phyloP scores from a whole-genome alignment of 2,888 invertebrate genomes.

The Meteorus colon region DNA sequence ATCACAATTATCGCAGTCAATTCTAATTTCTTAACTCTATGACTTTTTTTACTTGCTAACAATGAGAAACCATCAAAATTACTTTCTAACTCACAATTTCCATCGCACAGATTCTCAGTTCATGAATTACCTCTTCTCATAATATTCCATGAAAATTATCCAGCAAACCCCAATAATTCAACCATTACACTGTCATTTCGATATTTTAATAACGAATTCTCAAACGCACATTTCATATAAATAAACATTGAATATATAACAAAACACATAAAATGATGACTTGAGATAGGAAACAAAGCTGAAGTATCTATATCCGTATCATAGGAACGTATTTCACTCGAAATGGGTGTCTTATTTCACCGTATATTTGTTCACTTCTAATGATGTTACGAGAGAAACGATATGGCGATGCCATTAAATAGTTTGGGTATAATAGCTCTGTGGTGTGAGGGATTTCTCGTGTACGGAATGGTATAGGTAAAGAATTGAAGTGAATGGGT shows the following conservation, averaged over 20 bases:
- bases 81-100: too few relatives aligned
- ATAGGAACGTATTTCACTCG: not conserved
- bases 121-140: too few relatives aligned
- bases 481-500: slow-evolving; percentile 9
- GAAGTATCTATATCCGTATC: not conserved
- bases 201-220: too few relatives aligned
- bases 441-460: not conserved
- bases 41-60: too few relatives aligned
- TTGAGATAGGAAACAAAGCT: not conserved
- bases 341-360: slow-evolving; percentile 18
- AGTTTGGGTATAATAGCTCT: slow-evolving; percentile 3
- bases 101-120: too few relatives aligned
- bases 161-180: too few relatives aligned
- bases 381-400: slow-evolving; percentile 21
- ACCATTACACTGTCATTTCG: too few relatives aligned
- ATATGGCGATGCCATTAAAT: slow-evolving; percentile 13
- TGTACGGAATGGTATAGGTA: not conserved
- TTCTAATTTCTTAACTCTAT: too few relatives aligned
- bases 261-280: not conserved
- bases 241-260: not conserved
- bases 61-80: too few relatives aligned
- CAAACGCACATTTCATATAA: not conserved
- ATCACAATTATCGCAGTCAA: too few relatives aligned
- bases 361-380: slow-evolving; percentile 16
- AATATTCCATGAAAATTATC: too few relatives aligned